Conservation (phyloP, 2,888 invertebrate genomes). For the Acheta domesticus region DNA sequence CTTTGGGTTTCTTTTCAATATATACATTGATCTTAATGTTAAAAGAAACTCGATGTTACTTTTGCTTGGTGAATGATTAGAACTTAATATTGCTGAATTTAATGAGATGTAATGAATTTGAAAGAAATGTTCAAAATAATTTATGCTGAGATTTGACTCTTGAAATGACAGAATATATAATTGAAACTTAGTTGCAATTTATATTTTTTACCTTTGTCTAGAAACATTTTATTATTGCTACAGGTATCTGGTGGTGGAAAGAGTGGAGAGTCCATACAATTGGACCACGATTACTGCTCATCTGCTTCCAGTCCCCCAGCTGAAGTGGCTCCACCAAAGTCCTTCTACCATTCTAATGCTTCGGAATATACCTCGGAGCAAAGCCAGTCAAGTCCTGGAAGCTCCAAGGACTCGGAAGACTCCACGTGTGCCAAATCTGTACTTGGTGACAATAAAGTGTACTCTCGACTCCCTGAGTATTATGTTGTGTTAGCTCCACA, state of each 20-base stretch:
- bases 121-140: no score
- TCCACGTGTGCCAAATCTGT: neutral
- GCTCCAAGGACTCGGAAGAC: neutral
- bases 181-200: no score
- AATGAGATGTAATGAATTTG: no score
- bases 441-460: constrained; percentile 25
- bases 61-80: no score
- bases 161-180: no score
- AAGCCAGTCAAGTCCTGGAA: neutral
- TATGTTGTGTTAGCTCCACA: constrained; percentile 30
- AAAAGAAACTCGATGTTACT: no score
- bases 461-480: constrained; percentile 32
- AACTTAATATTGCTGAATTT: no score
- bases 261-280: constrained; percentile 46
- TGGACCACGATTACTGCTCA: constrained; percentile 60
- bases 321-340: constrained; percentile 32
- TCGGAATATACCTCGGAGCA: constrained; percentile 33
- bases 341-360: constrained; percentile 38
- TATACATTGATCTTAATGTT: no score
- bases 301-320: constrained; percentile 28
- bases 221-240: no score
- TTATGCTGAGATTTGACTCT: no score
- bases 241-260: constrained; percentile 33
- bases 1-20: no score
- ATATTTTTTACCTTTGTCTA: no score